Base-by-base conservation (phyloP, 1,140 invertebrate species). In the Lasioglossum albipes region DNA sequence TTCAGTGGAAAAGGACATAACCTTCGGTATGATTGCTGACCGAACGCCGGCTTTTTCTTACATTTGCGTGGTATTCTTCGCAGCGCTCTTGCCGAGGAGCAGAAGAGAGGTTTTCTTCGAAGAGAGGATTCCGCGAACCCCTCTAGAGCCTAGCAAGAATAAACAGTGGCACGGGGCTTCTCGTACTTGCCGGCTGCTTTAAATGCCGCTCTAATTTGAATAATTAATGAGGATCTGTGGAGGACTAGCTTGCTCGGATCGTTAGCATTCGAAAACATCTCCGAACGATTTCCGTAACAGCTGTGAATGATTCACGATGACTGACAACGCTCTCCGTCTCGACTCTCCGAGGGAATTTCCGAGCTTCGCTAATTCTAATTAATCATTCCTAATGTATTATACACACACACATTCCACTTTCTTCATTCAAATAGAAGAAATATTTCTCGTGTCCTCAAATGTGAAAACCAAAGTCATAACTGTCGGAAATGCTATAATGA, bases 101-200 rank as follows among this genome's bases (percentile, higher is more conserved):
- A 66, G 57, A 73, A 76, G 69, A 54, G 31, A 54, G 31, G n/a
- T 80, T 86, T 86, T 86, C 85, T 86, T 54, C 61, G 85, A 86
- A 86, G 54, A 20, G 49, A 65, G 12, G 42, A 31, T 85, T 83
- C 75, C 45, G 57, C 70, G 84, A 86, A 82, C 57, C 61, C 2
- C 73, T 67, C n/a, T 62, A n/a, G 1, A n/a, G 27, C 52, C 76
- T 64, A 71, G 76, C 36, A 16, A 52, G 57, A 62, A 57, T 31
- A 65, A 78, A 78, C 18, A 70, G 10, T 0, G 27, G 4, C 10
- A 31, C 22, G 0, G 7, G 42, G 20, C 31, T 16, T n/a, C 62
- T 16, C 0, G 16, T 42, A 42, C 9, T 36, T 20, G 2, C 6
- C 31, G 27, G 49, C 31, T n/a, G 13, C 52, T 20, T 75, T 36